Evolutionary conservation across 1,140 invertebrate genomes (phyloP).

Genomic region (Aphelenchoides avenae): DNA sequence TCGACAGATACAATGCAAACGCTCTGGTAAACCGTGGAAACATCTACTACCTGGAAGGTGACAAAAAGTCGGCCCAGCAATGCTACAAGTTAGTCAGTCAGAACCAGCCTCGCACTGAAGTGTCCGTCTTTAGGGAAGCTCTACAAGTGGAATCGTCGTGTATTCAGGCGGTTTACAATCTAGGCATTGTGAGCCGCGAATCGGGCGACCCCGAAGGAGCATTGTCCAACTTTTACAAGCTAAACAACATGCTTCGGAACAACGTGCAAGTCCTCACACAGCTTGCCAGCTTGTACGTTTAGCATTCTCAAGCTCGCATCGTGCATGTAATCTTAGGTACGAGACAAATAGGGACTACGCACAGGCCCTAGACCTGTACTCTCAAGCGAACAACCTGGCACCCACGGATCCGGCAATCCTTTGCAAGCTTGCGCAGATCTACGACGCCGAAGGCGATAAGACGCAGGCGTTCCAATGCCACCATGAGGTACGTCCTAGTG

Average conservation of each 20-base stretch:
- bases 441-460: slow-evolving; percentile 78
- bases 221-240: slow-evolving; percentile 75
- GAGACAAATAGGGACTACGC: slow-evolving; percentile 72
- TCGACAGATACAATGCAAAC: slow-evolving; percentile 75
- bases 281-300: slow-evolving; percentile 75
- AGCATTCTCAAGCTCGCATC: slow-evolving; percentile 54
- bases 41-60: slow-evolving; percentile 71
- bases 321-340: slow-evolving; percentile 60
- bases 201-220: slow-evolving; percentile 70
- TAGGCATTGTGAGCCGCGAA: slow-evolving; percentile 23
- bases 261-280: slow-evolving; percentile 81
- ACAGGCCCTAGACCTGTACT: slow-evolving; percentile 72
- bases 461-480: slow-evolving; percentile 87
- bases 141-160: slow-evolving; percentile 76
- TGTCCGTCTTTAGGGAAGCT: slow-evolving; percentile 64
- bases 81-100: slow-evolving; percentile 65
- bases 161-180: slow-evolving; percentile 83
- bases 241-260: slow-evolving; percentile 72
- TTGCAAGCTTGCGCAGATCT: slow-evolving; percentile 77
- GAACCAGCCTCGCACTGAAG: background rate
- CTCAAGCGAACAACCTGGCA: slow-evolving; percentile 76
- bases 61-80: slow-evolving; percentile 72
- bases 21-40: slow-evolving; percentile 85
- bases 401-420: slow-evolving; percentile 78
- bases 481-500: slow-evolving; percentile 74